Evolutionary conservation across 2,797 vertebrate genomes (phyloP), one percentile per base, ranked within the genome.

Genomic region (Acestrorhynchus altus): DNA sequence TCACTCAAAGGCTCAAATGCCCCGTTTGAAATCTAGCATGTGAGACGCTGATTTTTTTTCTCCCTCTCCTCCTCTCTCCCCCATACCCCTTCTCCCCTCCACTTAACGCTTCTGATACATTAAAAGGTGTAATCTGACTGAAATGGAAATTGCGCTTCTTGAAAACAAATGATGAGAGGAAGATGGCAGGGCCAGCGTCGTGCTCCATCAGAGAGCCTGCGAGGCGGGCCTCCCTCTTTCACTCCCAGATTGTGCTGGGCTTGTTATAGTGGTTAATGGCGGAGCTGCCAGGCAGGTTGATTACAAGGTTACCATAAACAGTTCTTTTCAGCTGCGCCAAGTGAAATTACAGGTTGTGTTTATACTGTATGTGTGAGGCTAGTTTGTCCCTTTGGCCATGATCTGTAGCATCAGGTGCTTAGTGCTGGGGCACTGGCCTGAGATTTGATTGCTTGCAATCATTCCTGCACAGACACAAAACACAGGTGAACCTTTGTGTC

Each of bases 81-180:
- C 74, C 60, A n/a, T 54, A 35, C 31, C 31, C 63, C 65, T 76
- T 76, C 80, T 66, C 79, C 65, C 47, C 70, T 80, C 79, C 77
- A 89, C 91, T 94, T 93, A 93, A 89, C 74, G 26, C 90, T 84
- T 77, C 85, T 88, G 88, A 88, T 90, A 91, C 90, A 91, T 93
- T 93, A 92, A 93, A 94, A 93, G 91, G 92, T 93, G 85, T 90
- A 93, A 93, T 94, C 90, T 90, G 91, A 92, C 90, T 92, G 93
- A 94, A 94, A 95, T 95, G 92, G 90, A 94, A 95, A 95, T 94
- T 89, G 82, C 87, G 82, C 84, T 91, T 92, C 90, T 94, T 93
- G 89, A 94, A 94, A 94, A 92, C 89, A 92, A 93, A 94, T 92
- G 92, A 91, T 89, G 83, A 90, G 83, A 92, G 90, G 87, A 90